Evolutionary conservation across 2,888 invertebrate species (phyloP).

Genomic region (Sphaeridia pumilis): DNA sequence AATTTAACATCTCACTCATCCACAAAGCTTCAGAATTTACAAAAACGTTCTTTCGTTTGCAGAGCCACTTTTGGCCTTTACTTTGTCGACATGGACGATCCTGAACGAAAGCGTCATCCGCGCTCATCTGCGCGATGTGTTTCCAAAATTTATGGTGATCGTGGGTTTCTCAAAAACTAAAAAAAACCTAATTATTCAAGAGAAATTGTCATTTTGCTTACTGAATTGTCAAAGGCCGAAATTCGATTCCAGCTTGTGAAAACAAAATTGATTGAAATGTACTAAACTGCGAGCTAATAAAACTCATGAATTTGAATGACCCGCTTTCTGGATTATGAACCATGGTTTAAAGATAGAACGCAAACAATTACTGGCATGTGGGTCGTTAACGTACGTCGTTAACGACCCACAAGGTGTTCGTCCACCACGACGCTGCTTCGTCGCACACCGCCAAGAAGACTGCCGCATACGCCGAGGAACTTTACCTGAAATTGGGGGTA

Average conservation of each 20-base stretch:
- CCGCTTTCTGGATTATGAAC: no score
- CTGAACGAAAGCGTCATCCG: slow-evolving; percentile 11
- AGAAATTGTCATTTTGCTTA: no score
- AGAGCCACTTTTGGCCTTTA: slow-evolving; percentile 19
- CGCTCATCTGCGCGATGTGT: slow-evolving; percentile 39
- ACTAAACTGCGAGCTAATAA: no score
- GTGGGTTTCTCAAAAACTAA: slow-evolving; percentile 25
- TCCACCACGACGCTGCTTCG: neutral
- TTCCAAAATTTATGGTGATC: slow-evolving; percentile 18
- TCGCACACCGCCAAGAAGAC: slow-evolving; percentile 2
- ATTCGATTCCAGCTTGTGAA: no score
- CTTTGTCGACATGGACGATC: slow-evolving; percentile 16
- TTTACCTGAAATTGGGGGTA: slow-evolving; percentile 1
- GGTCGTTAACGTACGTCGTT: no score
- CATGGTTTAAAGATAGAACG: no score
- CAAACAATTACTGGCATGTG: no score
- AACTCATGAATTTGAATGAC: no score
- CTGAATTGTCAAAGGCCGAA: no score
- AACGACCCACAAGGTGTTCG: slow-evolving; percentile 2
- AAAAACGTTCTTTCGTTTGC: neutral
- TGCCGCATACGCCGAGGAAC: slow-evolving; percentile 5
- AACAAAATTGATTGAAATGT: no score
- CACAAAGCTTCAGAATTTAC: neutral
- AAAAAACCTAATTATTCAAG: no score
- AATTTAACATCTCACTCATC: neutral